These are phyloP conservation scores for Zaprionus camerounensis DNA, from an alignment of 1,140 invertebrate species.

Conservation along the genomic window DNA sequence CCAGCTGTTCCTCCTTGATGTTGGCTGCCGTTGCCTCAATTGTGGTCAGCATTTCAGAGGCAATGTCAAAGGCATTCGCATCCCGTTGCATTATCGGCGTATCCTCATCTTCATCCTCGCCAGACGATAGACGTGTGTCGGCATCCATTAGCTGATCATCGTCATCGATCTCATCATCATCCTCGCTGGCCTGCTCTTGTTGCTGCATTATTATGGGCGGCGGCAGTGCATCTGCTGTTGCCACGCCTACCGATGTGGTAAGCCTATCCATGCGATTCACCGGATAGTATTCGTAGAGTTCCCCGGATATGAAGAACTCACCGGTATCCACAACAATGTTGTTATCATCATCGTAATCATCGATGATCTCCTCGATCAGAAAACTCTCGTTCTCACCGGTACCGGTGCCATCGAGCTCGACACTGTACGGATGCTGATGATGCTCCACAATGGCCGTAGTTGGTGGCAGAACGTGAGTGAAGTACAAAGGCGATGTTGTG, in stretches of 20 bases:
- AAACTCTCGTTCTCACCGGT: slow-evolving; percentile 68
- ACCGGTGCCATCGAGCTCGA: slow-evolving; percentile 53
- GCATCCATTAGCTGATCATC: slow-evolving; percentile 46
- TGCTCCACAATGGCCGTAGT: slow-evolving; percentile 54
- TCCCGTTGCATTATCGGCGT: slow-evolving; percentile 22
- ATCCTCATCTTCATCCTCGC: slow-evolving; percentile 55
- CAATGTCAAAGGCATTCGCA: slow-evolving; percentile 65
- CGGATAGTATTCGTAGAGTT: slow-evolving; percentile 72
- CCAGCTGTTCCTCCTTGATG: slow-evolving; percentile 72
- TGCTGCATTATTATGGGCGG: slow-evolving; percentile 78
- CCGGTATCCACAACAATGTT: slow-evolving; percentile 74
- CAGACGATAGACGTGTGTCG: slow-evolving; percentile 51
- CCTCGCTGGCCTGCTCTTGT: slow-evolving; percentile 59
- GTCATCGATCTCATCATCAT: slow-evolving; percentile 60
- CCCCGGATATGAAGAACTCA: slow-evolving; percentile 72
- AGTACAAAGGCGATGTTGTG: slow-evolving; percentile 62
- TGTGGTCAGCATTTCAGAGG: slow-evolving; percentile 69
- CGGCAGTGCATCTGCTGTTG: slow-evolving; percentile 68
- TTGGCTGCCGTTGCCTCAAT: slow-evolving; percentile 69
- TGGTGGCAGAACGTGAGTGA: slow-evolving; percentile 57
- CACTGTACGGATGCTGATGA: slow-evolving; percentile 66
- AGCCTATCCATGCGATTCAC: slow-evolving; percentile 67
- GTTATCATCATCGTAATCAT: slow-evolving; percentile 69
- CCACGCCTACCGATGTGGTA: slow-evolving; percentile 47
- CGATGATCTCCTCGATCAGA: slow-evolving; percentile 75